Base-by-base conservation (phyloP, 2,113 vertebrate species). In the Chamaetylas fuelleborni region DNA sequence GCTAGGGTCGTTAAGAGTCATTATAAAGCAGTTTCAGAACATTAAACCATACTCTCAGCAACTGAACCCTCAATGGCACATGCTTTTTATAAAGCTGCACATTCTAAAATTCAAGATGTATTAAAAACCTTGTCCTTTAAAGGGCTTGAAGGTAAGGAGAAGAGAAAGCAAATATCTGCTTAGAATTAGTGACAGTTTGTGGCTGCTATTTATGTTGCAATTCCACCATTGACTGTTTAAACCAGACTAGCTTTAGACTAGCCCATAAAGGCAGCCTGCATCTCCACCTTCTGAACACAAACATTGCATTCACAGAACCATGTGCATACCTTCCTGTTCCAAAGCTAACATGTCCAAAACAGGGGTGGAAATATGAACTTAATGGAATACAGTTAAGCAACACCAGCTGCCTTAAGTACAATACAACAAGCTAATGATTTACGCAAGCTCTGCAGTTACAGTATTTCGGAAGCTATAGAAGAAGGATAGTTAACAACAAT, bases 371-470 rank as follows among this genome's bases (percentile, higher is more conserved):
- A 92, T 96, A 92, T 34, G 91, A 97, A 96, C 93, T 97, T 96
- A 96, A 85, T 87, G 91, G 80, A 95, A 95, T 62, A 97, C 97
- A 96, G 94, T 97, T 97, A 97, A 97, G 97, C 96, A 97, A 97
- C 94, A 97, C 91, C 96, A 96, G 96, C 97, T 97, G 90, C 88
- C 93, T 97, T 81, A 58, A 61, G 81, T 90, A 95, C 88, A 90
- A 45, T 70, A 96, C 88, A 81, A 90, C 85, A 48, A 72, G 50
- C 93, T 82, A 90, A 95, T 12, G 56, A 76, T 36, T 94, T 88
- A 94, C 65, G 94, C 90, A 81, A 81, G 51, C 77, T 92, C 77
- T 79, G 70, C 86, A 94, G 88, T 90, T 96, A 92, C 81, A 83
- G 82, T 91, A 90, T 86, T 69, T 96, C 90, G 84, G 80, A 87